phyloP scores from a whole-genome alignment of 2,797 vertebrate genomes.

The Trichosurus vulpecula region DNA sequence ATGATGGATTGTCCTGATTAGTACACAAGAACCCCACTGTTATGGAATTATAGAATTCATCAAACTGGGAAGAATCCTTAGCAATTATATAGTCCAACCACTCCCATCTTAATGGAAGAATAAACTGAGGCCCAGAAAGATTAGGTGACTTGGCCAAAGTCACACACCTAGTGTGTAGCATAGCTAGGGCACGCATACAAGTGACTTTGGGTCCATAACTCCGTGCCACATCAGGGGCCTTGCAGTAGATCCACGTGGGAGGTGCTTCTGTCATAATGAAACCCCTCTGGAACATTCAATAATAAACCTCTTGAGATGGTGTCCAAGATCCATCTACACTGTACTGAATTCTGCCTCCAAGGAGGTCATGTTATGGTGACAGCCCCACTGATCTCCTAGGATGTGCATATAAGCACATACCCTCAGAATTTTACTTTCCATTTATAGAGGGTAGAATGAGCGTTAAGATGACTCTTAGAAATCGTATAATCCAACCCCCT shows the following conservation, averaged over 20 bases:
- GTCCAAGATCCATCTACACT: neutral
- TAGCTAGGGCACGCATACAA: neutral
- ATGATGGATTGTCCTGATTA: neutral
- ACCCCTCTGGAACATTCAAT: too few relatives aligned
- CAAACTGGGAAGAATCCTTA: too few relatives aligned
- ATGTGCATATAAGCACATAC: neutral
- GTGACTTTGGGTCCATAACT: neutral
- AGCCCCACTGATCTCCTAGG: fast-evolving
- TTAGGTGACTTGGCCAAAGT: neutral
- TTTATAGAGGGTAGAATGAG: neutral
- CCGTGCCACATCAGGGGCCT: neutral
- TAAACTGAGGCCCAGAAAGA: neutral
- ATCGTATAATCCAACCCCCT: neutral
- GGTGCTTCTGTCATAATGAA: neutral
- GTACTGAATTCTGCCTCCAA: neutral
- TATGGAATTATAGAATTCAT: neutral
- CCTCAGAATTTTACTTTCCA: too few relatives aligned
- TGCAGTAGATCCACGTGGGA: neutral
- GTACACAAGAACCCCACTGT: neutral
- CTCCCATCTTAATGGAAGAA: neutral
- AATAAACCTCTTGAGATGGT: fast-evolving
- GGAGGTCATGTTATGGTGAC: neutral
- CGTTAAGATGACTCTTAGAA: neutral
- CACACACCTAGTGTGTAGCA: neutral
- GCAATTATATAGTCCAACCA: neutral